These are phyloP conservation scores for mouse (Mus musculus) DNA, from an alignment of 2,113 vertebrate species.

Conservation along the genomic window DNA sequence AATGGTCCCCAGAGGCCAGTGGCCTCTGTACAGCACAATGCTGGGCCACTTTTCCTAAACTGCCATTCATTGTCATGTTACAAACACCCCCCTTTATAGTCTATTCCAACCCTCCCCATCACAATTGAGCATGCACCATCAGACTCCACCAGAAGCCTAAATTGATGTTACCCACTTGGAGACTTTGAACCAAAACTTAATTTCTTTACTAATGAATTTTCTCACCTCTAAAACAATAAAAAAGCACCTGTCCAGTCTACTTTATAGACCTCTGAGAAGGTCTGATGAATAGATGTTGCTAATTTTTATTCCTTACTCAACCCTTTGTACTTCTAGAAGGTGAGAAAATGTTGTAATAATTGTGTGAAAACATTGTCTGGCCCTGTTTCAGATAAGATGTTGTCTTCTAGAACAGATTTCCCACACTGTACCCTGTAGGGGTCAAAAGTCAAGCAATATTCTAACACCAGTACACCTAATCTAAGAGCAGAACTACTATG, in stretches of 20 bases:
- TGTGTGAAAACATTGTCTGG: not conserved
- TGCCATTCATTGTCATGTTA: not conserved
- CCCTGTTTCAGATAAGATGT: not conserved
- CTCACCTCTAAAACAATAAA: not conserved
- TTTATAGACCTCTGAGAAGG: not conserved
- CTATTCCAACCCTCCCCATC: not conserved
- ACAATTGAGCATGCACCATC: not conserved
- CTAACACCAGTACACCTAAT: not conserved
- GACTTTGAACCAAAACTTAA: not conserved
- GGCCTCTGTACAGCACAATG: not conserved
- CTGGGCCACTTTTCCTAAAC: not conserved
- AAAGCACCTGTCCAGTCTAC: slow-evolving; percentile 5
- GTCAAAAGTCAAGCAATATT: not conserved
- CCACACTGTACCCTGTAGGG: not conserved
- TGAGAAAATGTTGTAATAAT: not conserved
- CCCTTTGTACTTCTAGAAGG: not conserved
- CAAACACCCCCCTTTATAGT: not conserved
- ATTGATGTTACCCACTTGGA: not conserved
- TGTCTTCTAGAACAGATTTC: not conserved
- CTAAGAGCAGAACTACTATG: not conserved
- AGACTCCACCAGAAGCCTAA: not conserved
- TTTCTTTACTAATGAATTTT: slow-evolving; percentile 21
- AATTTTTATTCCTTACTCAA: slow-evolving; percentile 5
- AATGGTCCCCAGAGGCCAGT: not conserved
- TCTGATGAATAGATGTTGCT: not conserved